Percentiles rank a stretch among this genome's conserved stretches.
Conservation (phyloP, 2,113 vertebrate genomes). For the Dicerorhinus sumatrensis region DNA sequence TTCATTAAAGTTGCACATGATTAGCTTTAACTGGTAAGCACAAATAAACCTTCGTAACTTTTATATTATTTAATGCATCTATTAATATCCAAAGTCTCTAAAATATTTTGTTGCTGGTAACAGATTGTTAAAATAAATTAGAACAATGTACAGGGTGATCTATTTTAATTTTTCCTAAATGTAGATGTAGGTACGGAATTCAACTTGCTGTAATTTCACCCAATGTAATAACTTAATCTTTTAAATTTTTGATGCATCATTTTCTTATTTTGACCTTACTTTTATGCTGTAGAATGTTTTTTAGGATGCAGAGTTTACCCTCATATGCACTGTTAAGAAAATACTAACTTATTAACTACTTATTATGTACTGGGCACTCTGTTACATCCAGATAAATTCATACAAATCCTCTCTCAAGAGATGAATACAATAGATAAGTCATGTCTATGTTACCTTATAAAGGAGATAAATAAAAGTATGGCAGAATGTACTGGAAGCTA, state of each 20-base stretch:
- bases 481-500: not conserved
- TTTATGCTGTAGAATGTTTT: not conserved
- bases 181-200: not conserved
- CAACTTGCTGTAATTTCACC: not conserved
- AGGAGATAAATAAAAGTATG: not conserved
- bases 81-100: slow-evolving; percentile 35
- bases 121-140: slow-evolving; percentile 47
- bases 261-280: slow-evolving; percentile 37
- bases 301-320: not conserved
- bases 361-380: not conserved
- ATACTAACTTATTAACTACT: not conserved
- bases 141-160: not conserved
- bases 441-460: not conserved
- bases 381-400: not conserved
- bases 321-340: not conserved
- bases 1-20: slow-evolving; percentile 79
- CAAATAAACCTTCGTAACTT: slow-evolving; percentile 67
- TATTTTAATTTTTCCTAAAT: not conserved
- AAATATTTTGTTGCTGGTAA: slow-evolving; percentile 54
- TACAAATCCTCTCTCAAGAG: not conserved
- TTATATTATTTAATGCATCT: slow-evolving; percentile 53
- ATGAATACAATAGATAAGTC: not conserved
- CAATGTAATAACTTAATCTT: not conserved
- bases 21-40: slow-evolving; percentile 56
- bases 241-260: not conserved